Percentiles rank a stretch among this genome's conserved stretches.
These are phyloP conservation scores for Phodopus roborovskii DNA, from an alignment of 2,113 vertebrate genomes.

Conservation along the genomic window DNA sequence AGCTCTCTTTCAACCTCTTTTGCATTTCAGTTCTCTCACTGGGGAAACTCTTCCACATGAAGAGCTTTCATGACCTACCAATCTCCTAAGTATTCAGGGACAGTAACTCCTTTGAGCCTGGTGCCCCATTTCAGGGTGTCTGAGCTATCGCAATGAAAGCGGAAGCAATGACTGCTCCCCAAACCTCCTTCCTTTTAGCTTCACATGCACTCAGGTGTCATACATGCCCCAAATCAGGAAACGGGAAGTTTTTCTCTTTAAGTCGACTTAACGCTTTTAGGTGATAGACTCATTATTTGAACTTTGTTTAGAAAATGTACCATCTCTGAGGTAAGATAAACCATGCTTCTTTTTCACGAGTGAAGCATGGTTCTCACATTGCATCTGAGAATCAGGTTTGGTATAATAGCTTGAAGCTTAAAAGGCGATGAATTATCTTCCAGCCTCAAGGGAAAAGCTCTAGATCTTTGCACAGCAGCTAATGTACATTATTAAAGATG, in stretches of 20 bases:
- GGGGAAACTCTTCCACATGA: neutral
- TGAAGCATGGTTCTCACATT: neutral
- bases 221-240: neutral
- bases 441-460: neutral
- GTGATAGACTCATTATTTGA: neutral
- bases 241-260: neutral
- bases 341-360: neutral
- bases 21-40: neutral
- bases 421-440: neutral
- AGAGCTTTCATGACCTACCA: neutral
- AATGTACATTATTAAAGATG: neutral
- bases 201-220: neutral
- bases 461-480: neutral
- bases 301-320: constrained; percentile 16
- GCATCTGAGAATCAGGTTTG: neutral
- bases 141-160: neutral
- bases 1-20: neutral
- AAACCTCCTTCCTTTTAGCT: neutral
- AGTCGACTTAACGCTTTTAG: neutral
- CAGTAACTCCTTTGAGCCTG: neutral
- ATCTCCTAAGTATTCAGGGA: neutral
- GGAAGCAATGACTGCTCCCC: neutral
- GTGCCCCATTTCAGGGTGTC: neutral
- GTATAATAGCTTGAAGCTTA: neutral
- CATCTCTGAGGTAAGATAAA: neutral